phyloP scores from a whole-genome alignment of 2,888 invertebrate species.

The Meghimatium bilineatum region DNA sequence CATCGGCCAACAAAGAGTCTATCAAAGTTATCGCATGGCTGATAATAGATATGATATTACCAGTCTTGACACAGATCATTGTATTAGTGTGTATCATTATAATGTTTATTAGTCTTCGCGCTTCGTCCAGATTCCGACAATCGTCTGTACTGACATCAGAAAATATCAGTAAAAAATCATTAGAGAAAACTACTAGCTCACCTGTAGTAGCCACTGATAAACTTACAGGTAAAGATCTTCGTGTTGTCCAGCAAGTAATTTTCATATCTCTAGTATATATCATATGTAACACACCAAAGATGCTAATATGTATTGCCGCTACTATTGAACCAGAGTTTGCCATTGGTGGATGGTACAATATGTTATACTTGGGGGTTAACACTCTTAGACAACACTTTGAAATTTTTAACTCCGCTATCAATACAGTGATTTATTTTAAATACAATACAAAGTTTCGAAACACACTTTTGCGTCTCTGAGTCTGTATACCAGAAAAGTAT shows the following conservation, averaged over 20 bases:
- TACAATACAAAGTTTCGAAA: conserved; percentile 30
- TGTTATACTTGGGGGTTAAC: background rate
- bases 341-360: background rate
- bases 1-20: background rate
- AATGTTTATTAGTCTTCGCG: conserved; percentile 11
- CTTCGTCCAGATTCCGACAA: conserved; percentile 14
- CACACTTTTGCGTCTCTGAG: no score
- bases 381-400: background rate
- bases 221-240: background rate
- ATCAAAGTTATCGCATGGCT: background rate
- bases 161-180: background rate
- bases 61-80: background rate
- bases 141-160: no score
- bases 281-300: conserved; percentile 16
- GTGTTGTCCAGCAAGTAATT: conserved; percentile 13
- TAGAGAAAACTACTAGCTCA: background rate
- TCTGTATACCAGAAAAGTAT: no score
- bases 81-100: conserved; percentile 7
- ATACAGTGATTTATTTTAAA: conserved; percentile 10
- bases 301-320: background rate
- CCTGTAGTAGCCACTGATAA: background rate
- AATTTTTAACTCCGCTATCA: conserved; percentile 1
- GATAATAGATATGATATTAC: background rate
- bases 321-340: background rate
- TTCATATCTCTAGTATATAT: conserved; percentile 10